These are phyloP conservation scores for Geococcyx californianus DNA, from an alignment of 2,113 vertebrate species.

Conservation along the genomic window DNA sequence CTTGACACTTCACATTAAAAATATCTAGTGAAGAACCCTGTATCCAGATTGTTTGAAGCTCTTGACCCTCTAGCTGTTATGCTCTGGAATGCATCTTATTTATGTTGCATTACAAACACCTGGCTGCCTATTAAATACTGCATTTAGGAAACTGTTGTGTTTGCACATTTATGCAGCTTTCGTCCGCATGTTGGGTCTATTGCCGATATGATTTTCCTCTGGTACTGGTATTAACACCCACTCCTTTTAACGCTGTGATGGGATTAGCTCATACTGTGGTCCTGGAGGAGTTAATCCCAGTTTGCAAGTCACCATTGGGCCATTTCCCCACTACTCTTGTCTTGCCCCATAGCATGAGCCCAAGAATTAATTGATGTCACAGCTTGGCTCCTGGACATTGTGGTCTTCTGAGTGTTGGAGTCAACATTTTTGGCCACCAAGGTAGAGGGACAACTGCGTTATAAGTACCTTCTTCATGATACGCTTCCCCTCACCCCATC, in stretches of 20 bases:
- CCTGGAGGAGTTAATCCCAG: background rate
- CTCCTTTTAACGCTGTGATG: background rate
- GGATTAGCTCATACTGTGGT: background rate
- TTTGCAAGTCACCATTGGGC: background rate
- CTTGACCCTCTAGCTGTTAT: background rate
- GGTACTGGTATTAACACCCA: background rate
- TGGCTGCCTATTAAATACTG: background rate
- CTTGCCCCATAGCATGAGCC: rapidly evolving
- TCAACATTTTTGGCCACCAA: background rate
- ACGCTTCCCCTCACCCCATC: too few species aligned
- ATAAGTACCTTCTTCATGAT: background rate
- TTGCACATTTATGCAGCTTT: background rate
- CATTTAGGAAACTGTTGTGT: background rate
- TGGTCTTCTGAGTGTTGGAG: background rate
- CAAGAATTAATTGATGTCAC: background rate
- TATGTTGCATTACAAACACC: background rate
- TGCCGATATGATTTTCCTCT: background rate
- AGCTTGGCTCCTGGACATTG: rapidly evolving
- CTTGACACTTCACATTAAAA: background rate
- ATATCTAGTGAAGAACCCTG: background rate
- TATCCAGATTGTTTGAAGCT: background rate
- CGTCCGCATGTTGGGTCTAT: rapidly evolving
- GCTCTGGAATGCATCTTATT: background rate
- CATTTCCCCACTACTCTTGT: background rate
- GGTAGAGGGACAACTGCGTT: background rate